Evolutionary conservation across 2,888 invertebrate genomes (phyloP), one percentile per base, ranked within the genome.

Genomic region (Thalpophila matura): DNA sequence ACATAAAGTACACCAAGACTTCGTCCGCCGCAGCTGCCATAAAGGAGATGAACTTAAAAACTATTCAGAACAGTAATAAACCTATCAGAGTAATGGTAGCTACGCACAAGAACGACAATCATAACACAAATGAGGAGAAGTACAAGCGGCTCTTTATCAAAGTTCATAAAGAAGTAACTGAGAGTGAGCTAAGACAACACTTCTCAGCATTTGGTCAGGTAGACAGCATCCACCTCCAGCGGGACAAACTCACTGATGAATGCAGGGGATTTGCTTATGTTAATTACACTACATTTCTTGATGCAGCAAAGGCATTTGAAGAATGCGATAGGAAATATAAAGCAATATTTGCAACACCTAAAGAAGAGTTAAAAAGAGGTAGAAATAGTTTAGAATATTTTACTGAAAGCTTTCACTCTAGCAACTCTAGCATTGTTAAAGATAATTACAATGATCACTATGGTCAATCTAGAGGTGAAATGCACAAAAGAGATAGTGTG

Each of bases 251-350:
- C 90, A 98, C 97, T 33, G 98, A 98, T 4, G 96, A 96, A 70
- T 96, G 97, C 60, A 98, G 97, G 91, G 99, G 99, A 3, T 99
- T 97, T 94, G 99, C 98, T 9, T 99, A 98, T 90, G 96, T 99
- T 6, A 97, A 98, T 86, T 99, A 98, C 63, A 88, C 86, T 40
- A 91, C 97, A 80, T 97, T 98, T 84, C 96, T 97, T 54, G 97
- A 97, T 89, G 98, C 99, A 10, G 99, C 99, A 1, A 95, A 96
- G 77, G 99, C 99, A 0, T 98, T 96, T 88, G 99, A 99, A 92
- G 97, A 97, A 71, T 99, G 99, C 91, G 98, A 98, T 80, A 95
- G 96, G 61, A 97, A 97, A 82, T 98, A 97, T 88, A 98, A 97
- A 90, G 97, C 99, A 20, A 97, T 98, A 43, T 99, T 99, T 95